Evolutionary conservation across 2,113 vertebrate genomes (phyloP).

Genomic region (Nothoprocta perdicaria): DNA sequence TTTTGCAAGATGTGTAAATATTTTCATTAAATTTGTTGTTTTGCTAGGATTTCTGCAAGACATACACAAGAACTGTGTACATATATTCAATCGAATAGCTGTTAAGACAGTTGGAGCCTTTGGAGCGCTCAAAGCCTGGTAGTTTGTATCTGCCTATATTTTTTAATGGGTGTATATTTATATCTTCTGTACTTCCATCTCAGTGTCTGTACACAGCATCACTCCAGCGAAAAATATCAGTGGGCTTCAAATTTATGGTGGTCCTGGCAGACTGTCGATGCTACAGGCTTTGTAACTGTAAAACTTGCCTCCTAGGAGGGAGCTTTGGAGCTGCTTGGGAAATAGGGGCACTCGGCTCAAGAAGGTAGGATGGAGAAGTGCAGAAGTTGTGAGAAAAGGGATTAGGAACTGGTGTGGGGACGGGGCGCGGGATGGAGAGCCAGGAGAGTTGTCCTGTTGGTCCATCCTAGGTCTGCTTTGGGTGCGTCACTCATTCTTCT

Average conservation of each 20-base stretch:
- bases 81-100: background rate
- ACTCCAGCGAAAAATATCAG: background rate
- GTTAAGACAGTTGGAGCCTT: background rate
- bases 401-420: accelerated
- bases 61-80: accelerated
- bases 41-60: constrained; percentile 17
- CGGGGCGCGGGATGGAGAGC: accelerated
- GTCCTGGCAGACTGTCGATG: accelerated
- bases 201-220: accelerated
- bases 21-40: background rate
- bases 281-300: accelerated
- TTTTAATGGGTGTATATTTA: background rate
- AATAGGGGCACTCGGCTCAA: background rate
- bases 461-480: accelerated
- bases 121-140: background rate
- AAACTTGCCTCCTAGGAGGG: background rate
- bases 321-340: background rate
- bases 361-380: accelerated
- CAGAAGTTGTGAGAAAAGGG: background rate
- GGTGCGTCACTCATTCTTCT: background rate
- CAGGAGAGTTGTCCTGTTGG: background rate
- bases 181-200: background rate
- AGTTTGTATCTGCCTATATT: background rate
- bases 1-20: background rate
- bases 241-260: background rate